These are phyloP conservation scores for Riparia riparia DNA, from an alignment of 2,113 vertebrate genomes.

Conservation along the genomic window DNA sequence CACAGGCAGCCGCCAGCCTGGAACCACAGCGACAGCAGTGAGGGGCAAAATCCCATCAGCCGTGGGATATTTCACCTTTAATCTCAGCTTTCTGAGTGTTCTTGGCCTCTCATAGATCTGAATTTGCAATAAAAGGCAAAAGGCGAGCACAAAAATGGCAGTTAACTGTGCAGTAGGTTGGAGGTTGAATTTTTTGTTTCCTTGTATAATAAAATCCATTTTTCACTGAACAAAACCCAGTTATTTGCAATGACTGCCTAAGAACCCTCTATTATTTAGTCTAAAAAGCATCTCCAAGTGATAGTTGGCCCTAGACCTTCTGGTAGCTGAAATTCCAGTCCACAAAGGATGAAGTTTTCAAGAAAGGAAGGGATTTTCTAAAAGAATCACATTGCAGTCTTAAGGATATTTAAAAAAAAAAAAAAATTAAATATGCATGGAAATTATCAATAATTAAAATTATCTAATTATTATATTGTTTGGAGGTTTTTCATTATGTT, in stretches of 20 bases:
- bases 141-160: not conserved
- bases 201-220: not conserved
- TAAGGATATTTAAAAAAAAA: not conserved
- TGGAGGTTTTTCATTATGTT: not conserved
- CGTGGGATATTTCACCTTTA: not conserved
- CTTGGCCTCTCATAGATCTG: not conserved
- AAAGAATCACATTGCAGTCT: not conserved
- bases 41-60: not conserved
- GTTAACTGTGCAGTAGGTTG: not conserved
- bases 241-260: not conserved
- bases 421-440: not conserved
- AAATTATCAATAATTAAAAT: not conserved
- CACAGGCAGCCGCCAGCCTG: not conserved
- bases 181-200: not conserved
- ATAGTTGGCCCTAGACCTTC: not conserved
- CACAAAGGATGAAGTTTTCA: not conserved
- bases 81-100: not conserved
- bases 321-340: not conserved
- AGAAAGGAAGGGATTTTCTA: not conserved
- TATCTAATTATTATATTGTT: not conserved
- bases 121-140: not conserved
- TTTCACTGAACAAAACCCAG: not conserved
- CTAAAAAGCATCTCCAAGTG: not conserved
- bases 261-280: not conserved
- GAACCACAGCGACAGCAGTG: not conserved